Conservation (phyloP, 2,113 vertebrate species). For the Cacatua alba region DNA sequence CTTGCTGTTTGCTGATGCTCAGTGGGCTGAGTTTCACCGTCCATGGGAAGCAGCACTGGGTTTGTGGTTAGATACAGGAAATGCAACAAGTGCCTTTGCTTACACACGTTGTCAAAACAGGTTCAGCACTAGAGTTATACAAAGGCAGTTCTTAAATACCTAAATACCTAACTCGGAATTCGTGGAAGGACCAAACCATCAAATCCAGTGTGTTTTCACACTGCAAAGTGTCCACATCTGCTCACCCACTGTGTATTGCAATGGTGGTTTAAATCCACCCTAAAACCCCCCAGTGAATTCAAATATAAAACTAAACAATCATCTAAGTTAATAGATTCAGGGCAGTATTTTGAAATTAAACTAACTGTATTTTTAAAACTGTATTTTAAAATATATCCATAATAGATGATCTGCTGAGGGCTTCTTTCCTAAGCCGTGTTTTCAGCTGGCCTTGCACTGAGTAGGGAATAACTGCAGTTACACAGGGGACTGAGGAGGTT, state of each 20-base stretch:
- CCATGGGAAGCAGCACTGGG: not conserved
- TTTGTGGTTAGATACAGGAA: not conserved
- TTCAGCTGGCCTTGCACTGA: not conserved
- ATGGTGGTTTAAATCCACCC: not conserved
- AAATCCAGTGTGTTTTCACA: not conserved
- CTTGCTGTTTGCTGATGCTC: not conserved
- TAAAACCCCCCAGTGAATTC: not conserved
- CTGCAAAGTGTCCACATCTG: not conserved
- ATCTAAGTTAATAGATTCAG: not conserved
- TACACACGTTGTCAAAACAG: not conserved
- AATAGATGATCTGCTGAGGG: not conserved
- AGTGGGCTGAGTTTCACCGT: not conserved
- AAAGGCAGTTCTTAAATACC: not conserved
- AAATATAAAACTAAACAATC: not conserved
- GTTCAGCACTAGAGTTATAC: accelerated
- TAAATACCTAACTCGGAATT: not conserved
- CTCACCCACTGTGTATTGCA: not conserved
- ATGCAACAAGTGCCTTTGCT: not conserved
- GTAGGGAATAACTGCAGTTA: not conserved
- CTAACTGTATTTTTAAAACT: not conserved
- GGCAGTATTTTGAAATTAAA: not conserved
- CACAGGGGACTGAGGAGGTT: not conserved
- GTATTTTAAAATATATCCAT: not conserved
- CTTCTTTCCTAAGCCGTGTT: not conserved
- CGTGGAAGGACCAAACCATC: not conserved